Percentiles rank a stretch among this genome's conserved stretches.
These are phyloP conservation scores for Encarsia formosa DNA, from an alignment of 2,888 invertebrate species.

Conservation along the genomic window DNA sequence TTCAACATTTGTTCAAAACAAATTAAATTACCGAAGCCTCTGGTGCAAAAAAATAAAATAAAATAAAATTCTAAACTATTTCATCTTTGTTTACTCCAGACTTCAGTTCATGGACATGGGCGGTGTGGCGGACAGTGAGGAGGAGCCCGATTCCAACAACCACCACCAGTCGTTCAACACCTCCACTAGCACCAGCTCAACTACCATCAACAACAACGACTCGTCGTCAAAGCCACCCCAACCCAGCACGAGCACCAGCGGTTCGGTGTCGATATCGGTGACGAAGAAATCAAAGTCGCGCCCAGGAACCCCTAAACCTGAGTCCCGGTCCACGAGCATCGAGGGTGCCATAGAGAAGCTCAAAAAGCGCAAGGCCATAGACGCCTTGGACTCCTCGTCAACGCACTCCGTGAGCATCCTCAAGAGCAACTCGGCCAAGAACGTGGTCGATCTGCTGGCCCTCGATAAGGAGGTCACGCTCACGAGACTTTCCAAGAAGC, in stretches of 20 bases:
- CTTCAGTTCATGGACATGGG: constrained; percentile 73
- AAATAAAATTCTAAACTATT: constrained; percentile 7
- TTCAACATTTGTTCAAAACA: neutral
- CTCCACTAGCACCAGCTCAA: constrained; percentile 7
- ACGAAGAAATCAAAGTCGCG: constrained; percentile 27
- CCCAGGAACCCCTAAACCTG: constrained; percentile 25
- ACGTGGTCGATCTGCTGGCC: constrained; percentile 50
- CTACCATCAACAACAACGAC: too few species aligned
- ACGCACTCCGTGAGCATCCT: constrained; percentile 3
- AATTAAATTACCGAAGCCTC: neutral
- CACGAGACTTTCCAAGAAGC: constrained; percentile 54
- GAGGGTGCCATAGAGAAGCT: constrained; percentile 47
- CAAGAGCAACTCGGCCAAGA: constrained; percentile 29
- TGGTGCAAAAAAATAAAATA: neutral
- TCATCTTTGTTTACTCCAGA: constrained; percentile 49
- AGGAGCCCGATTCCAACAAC: constrained; percentile 48
- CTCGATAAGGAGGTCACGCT: constrained; percentile 61
- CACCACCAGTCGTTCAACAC: constrained; percentile 36
- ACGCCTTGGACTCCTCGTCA: constrained; percentile 32
- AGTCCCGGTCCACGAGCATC: constrained; percentile 36
- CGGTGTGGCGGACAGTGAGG: constrained; percentile 59
- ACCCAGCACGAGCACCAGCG: constrained; percentile 35
- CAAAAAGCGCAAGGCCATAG: constrained; percentile 46
- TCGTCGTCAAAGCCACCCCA: too few species aligned
- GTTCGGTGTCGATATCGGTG: constrained; percentile 15